phyloP scores from a whole-genome alignment of 2,888 invertebrate genomes.

The Margaritifera margaritifera region DNA sequence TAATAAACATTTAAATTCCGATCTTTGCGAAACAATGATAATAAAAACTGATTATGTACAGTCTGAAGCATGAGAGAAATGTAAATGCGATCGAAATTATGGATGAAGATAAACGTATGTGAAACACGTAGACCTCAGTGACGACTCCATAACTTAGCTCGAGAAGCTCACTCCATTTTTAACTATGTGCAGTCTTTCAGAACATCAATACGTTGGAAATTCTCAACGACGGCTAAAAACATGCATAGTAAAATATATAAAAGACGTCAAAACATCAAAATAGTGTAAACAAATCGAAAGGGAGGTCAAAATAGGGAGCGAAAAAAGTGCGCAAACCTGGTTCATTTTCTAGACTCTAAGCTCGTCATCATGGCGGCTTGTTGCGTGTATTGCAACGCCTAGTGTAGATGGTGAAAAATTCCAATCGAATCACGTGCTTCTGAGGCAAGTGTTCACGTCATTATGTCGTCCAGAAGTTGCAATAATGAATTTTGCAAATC shows the following conservation, averaged over 20 bases:
- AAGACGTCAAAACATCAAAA: constrained; percentile 3
- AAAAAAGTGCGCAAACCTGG: constrained; percentile 46
- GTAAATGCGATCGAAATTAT: too few relatives aligned
- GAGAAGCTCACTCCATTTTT: too few relatives aligned
- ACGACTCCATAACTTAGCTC: too few relatives aligned
- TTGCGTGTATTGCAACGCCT: constrained; percentile 29
- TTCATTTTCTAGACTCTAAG: constrained; percentile 52
- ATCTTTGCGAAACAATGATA: too few relatives aligned
- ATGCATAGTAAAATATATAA: constrained; percentile 1
- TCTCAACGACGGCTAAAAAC: neutral
- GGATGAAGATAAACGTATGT: too few relatives aligned
- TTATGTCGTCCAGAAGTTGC: constrained; percentile 28
- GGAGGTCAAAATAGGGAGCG: neutral
- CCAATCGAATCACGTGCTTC: constrained; percentile 57
- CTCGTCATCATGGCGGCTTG: constrained; percentile 51
- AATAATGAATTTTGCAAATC: constrained; percentile 5
- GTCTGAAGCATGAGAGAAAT: too few relatives aligned
- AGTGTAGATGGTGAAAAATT: constrained; percentile 45
- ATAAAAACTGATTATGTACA: too few relatives aligned
- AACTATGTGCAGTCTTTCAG: too few relatives aligned
- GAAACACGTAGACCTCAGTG: too few relatives aligned
- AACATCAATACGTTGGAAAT: neutral
- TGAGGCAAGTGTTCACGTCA: constrained; percentile 37
- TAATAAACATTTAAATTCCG: too few relatives aligned
- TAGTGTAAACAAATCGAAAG: too few relatives aligned